Evolutionary conservation across 2,113 vertebrate species (phyloP), one percentile per base, ranked within the genome.

Genomic region (Camarhynchus parvulus): DNA sequence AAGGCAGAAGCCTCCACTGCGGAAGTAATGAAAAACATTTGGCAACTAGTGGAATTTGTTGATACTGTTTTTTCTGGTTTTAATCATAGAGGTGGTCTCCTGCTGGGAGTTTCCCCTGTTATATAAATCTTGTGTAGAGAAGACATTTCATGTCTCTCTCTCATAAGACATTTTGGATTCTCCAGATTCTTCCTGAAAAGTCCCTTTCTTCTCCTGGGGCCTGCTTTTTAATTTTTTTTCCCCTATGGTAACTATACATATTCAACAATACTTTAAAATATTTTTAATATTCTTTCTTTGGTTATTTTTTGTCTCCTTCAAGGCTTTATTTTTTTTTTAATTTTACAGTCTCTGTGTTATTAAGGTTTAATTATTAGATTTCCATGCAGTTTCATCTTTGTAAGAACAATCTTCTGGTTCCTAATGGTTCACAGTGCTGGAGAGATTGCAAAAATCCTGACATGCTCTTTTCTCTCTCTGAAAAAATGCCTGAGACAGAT

Each of bases 11-110:
- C 76, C 66, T 96, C 59, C 27, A 49, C 91, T 88, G 81, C 5
- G 42, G 94, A 94, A 95, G 91, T 90, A 96, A 95, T 93, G 94
- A 72, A 96, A 95, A 95, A 68, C 88, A 90, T 94, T 94, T 94
- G 92, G 76, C 92, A 92, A 93, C 82, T 76, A 28, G 69, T 42
- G 83, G 92, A 92, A 92, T 96, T 92, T 95, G 88, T 88, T 95
- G 95, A 96, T 94, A 86, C n/a, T 61, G n/a, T 56, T 87, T 95
- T 93, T 93, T 95, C 88, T 92, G 90, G 4, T 95, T 96, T 90
- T 92, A 96, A 96, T 90, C 93, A 93, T 41, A 86, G 94, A 90
- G 90, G 94, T 96, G 90, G 88, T 89, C 92, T 94, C 95, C 85
- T 89, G 80, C 88, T 95, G 94, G 92, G 90, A 92, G 62, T 92